A percentile compares a stretch with the other conserved stretches of the same genome.
phyloP scores from a whole-genome alignment of 2,888 invertebrate species.

The Diaprepes abbreviatus region DNA sequence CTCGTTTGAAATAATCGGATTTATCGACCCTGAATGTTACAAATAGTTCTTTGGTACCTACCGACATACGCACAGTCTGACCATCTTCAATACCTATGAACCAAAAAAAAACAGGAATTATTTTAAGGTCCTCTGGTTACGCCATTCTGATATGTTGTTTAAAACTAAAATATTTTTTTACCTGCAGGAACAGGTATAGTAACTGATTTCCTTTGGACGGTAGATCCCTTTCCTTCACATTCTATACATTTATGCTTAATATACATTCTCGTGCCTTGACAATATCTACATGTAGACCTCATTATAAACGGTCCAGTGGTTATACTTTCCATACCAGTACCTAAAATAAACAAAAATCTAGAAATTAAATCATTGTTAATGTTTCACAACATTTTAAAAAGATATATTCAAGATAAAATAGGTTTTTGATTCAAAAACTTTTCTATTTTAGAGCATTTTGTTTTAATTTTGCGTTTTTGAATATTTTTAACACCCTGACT shows the following conservation, averaged over 20 bases:
- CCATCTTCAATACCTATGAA: slow-evolving; percentile 89
- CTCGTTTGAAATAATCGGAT: slow-evolving; percentile 90
- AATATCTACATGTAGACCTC: slow-evolving; percentile 94
- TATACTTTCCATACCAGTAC: slow-evolving; percentile 89
- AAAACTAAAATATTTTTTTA: slow-evolving; percentile 43
- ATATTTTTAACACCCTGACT: too few species aligned
- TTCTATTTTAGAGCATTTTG: too few species aligned
- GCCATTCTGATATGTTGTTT: too few species aligned
- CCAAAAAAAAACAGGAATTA: slow-evolving; percentile 4
- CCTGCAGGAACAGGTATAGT: slow-evolving; percentile 95
- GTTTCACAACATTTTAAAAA: too few species aligned
- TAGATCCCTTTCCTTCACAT: slow-evolving; percentile 90
- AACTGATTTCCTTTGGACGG: slow-evolving; percentile 89
- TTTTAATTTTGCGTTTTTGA: too few species aligned
- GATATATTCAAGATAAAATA: too few species aligned
- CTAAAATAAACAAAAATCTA: slow-evolving; percentile 21
- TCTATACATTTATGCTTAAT: slow-evolving; percentile 93
- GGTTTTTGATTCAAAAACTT: too few species aligned
- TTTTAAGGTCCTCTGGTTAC: too few species aligned
- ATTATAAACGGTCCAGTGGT: slow-evolving; percentile 92
- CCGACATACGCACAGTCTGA: slow-evolving; percentile 94
- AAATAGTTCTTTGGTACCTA: slow-evolving; percentile 92
- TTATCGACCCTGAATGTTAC: slow-evolving; percentile 93
- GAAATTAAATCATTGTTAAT: too few species aligned
- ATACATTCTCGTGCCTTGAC: slow-evolving; percentile 86